Evolutionary conservation across 1,140 invertebrate species (phyloP), one percentile per base, ranked within the genome.

Genomic region (Drosophila mojavensis): DNA sequence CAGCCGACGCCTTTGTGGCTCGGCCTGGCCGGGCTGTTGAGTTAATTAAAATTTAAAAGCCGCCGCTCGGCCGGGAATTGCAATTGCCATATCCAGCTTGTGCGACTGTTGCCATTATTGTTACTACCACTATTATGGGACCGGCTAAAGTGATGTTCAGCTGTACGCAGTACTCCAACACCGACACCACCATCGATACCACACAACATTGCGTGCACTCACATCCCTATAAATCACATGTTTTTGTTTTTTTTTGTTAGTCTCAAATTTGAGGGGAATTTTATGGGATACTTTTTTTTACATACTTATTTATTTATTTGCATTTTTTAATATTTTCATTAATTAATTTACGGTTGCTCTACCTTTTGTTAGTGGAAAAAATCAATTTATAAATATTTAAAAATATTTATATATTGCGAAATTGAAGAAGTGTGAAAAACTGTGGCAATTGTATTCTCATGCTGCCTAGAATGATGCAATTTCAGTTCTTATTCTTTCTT

Each of bases 41-140:
- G 83, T 88, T 88, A 88, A 88, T 88, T 88, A 88, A 88, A 88
- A 88, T 89, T 88, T 89, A 88, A 88, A 86, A 86, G 77, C 77
- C 74, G 79, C 71, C 83, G 75, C 75, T 88, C 83, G 83, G 73
- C 64, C 82, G 83, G 83, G 75, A 86, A 88, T 82, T 85, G 78
- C 81, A 85, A 81, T 81, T 76, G 79, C 79, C 68, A 85, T 86
- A 76, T 77, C 60, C 64, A 68, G 78, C 56, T 76, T 85, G 82
- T 71, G 70, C 70, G 58, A 74, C 65, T 69, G 65, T 74, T 69
- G 61, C 65, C 36, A 62, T 69, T 69, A 74, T 69, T 74, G 71
- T 75, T 75, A 63, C 71, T 33, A 53, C 59, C 45, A 33, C 41
- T 20, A 51, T 62, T 69, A 58, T 69, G 53, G 36, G 55, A 15